Percentiles rank a stretch among this genome's conserved stretches.
These are phyloP conservation scores for Petaurus breviceps DNA, from an alignment of 2,113 vertebrate species.

Conservation along the genomic window DNA sequence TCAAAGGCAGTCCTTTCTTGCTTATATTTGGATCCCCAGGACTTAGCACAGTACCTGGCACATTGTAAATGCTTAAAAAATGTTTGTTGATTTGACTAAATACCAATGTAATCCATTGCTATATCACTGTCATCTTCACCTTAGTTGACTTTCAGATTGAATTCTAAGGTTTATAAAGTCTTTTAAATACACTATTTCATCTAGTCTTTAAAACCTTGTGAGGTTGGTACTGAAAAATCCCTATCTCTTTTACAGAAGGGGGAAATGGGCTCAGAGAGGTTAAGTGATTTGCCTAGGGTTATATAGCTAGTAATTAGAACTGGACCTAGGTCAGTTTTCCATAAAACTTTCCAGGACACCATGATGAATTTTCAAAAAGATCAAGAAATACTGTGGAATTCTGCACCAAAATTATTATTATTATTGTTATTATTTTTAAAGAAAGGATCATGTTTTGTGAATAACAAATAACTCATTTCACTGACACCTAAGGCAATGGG, in stretches of 20 bases:
- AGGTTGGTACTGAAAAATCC: not conserved
- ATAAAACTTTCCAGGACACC: not conserved
- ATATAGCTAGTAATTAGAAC: not conserved
- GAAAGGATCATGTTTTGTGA: conserved; percentile 30
- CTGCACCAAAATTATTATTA: conserved; percentile 42
- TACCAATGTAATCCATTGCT: not conserved
- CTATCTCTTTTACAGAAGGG: not conserved
- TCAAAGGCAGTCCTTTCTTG: not conserved
- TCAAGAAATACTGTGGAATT: conserved; percentile 1
- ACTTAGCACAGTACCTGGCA: not conserved
- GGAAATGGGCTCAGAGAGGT: not conserved
- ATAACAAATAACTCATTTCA: conserved; percentile 49
- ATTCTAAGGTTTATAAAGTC: not conserved
- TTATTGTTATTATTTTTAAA: conserved; percentile 1
- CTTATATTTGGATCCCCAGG: not conserved
- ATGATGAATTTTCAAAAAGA: not conserved
- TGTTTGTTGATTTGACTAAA: not conserved
- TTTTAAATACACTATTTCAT: not conserved
- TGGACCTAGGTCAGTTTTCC: not conserved
- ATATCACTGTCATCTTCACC: not conserved
- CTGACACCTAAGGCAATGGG: conserved; percentile 59
- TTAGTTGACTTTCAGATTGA: not conserved
- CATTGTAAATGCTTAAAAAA: not conserved
- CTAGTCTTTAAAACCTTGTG: not conserved
- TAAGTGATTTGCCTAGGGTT: not conserved